Evolutionary conservation across 2,797 vertebrate genomes (phyloP).

Genomic region (Siniperca obscura): DNA sequence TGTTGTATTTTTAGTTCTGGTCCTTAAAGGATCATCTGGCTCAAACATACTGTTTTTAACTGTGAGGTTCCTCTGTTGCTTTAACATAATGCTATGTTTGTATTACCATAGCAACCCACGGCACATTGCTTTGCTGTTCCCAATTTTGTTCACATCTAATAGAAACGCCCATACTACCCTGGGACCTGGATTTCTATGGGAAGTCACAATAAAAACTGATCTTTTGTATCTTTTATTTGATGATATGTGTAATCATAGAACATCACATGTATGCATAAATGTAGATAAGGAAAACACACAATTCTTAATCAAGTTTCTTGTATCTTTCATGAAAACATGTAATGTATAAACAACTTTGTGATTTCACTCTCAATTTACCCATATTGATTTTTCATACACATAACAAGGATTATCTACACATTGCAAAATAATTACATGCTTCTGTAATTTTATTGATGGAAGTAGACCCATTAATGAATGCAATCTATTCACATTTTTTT

Average conservation of each 20-base stretch:
- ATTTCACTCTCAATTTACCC: not conserved
- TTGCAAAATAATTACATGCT: not conserved
- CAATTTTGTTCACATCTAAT: not conserved
- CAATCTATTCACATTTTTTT: not conserved
- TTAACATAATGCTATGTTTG: not conserved
- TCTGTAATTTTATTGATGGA: not conserved
- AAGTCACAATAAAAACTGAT: not conserved
- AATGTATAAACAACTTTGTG: not conserved
- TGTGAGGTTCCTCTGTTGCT: not conserved
- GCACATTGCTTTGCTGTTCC: not conserved
- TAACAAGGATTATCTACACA: not conserved
- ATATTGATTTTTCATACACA: not conserved
- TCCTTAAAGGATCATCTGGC: not conserved
- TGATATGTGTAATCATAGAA: too few relatives aligned
- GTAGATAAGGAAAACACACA: not conserved
- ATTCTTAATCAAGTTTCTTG: not conserved
- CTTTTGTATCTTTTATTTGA: too few relatives aligned
- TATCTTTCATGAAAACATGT: too few relatives aligned
- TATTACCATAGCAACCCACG: not conserved
- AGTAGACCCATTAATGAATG: not conserved
- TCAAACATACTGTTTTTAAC: too few relatives aligned
- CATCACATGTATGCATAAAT: not conserved
- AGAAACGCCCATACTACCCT: not conserved
- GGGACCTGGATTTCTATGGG: not conserved
- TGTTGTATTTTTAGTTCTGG: too few relatives aligned